Percentiles rank a stretch among this genome's conserved stretches.
These are phyloP conservation scores for Drosophila albomicans DNA, from an alignment of 1,140 invertebrate species.

Conservation along the genomic window DNA sequence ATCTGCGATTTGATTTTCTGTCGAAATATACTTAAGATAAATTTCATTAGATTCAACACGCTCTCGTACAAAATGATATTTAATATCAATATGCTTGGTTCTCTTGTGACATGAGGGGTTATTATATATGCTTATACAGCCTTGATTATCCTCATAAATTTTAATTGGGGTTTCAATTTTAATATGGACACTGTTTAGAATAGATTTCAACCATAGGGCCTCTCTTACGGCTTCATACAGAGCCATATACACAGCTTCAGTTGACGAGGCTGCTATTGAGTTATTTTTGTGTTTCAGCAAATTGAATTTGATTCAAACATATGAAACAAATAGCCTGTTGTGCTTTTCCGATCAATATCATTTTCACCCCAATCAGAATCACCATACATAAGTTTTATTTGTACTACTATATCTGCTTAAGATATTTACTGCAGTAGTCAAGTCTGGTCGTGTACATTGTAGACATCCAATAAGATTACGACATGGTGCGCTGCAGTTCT, in stretches of 20 bases:
- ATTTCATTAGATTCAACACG: not conserved
- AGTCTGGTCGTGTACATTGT: too few species aligned
- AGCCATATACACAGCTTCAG: too few species aligned
- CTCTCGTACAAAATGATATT: conserved; percentile 11
- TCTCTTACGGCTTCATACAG: conserved; percentile 52
- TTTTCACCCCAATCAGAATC: conserved; percentile 9
- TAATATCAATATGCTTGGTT: conserved; percentile 15
- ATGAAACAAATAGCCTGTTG: conserved; percentile 52
- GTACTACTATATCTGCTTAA: conserved; percentile 32
- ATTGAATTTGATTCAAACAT: conserved; percentile 59
- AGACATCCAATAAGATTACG: too few species aligned
- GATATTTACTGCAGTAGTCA: not conserved
- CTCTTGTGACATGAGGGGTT: conserved; percentile 15
- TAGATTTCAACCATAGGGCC: conserved; percentile 37
- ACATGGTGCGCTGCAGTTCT: too few species aligned
- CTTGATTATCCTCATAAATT: conserved; percentile 16
- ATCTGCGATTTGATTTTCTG: conserved; percentile 10
- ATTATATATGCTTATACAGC: conserved; percentile 15
- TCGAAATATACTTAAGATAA: conserved; percentile 1
- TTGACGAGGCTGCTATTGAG: not conserved
- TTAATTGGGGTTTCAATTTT: conserved; percentile 5
- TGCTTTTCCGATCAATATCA: conserved; percentile 40
- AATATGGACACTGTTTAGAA: not conserved
- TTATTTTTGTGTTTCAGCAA: conserved; percentile 75
- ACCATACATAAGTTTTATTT: conserved; percentile 39